Evolutionary conservation across 2,113 vertebrate genomes (phyloP), one percentile per base, ranked within the genome.

Genomic region (Todiramphus chloris): DNA sequence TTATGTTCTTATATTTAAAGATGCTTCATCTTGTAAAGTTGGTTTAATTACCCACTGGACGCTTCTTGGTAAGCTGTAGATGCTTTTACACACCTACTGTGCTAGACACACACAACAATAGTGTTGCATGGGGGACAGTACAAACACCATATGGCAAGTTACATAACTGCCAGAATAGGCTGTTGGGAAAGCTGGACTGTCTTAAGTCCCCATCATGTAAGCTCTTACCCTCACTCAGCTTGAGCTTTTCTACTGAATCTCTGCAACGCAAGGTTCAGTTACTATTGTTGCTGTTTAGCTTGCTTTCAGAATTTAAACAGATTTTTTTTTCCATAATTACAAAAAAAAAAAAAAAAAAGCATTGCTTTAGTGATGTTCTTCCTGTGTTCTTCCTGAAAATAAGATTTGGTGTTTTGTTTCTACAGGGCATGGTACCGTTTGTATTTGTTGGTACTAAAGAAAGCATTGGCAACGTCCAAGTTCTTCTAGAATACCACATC

Each of bases 381-480:
- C 10, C 35, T 96, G 58, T 6, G 1, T 35, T 92, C 18, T 74
- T 74, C 10, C 35, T 96, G 58, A 66, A 59, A 60, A n/a, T 93
- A 48, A 53, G 5, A 53, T 55, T 11, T 83, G 48, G 10, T 3
- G 0, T 55, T 95, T 78, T 82, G 82, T 97, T 91, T 91, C 97
- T 97, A 16, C 97, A 99, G 99, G 99, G 99, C 89, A 99, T 99
- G 99, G 99, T 99, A 97, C 99, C 99, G 0, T 99, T 99, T 95
- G 99, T 99, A 35, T 99, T 99, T 97, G 99, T 99, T 83, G 99
- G 99, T 93, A 99, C 99, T 59, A 99, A 99, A 97, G 99, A 99
- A 97, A 99, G 98, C 91, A 99, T 99, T 66, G 99, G 99, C 82
- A 99, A 99, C 58, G 99, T 99, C 51, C 99, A 99, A 70, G 99